Conservation (phyloP, 1,140 invertebrate species). For the Nymphalis io region DNA sequence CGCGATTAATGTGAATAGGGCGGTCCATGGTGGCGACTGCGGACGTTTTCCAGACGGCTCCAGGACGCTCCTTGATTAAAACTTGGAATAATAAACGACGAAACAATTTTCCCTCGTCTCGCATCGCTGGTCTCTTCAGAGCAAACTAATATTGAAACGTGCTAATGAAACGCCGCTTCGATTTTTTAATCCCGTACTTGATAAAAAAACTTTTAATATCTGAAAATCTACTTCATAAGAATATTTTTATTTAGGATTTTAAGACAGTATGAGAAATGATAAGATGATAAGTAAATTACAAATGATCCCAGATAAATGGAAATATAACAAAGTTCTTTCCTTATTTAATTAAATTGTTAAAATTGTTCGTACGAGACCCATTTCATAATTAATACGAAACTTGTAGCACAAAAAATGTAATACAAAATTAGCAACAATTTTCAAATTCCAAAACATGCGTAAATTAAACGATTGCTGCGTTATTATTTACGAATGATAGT, state of each 20-base stretch:
- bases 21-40: constrained; percentile 51
- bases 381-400: too few relatives aligned
- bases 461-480: too few relatives aligned
- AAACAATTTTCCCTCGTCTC: constrained; percentile 69
- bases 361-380: too few relatives aligned
- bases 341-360: background rate
- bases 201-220: constrained; percentile 34
- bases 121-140: constrained; percentile 50
- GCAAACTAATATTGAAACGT: constrained; percentile 66
- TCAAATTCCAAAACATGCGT: too few relatives aligned
- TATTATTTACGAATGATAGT: too few relatives aligned
- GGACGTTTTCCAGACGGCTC: constrained; percentile 57
- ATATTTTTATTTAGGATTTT: constrained; percentile 22
- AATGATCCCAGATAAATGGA: background rate
- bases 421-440: too few relatives aligned
- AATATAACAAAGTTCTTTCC: background rate
- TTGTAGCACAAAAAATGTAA: too few relatives aligned
- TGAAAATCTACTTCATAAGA: constrained; percentile 21
- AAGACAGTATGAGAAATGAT: constrained; percentile 21
- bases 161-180: constrained; percentile 51
- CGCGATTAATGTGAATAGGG: constrained; percentile 58
- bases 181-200: constrained; percentile 45
- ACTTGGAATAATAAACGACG: constrained; percentile 74
- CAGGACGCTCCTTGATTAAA: constrained; percentile 73
- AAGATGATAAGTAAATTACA: background rate